Base-by-base conservation (phyloP, 2,113 vertebrate species). In the Malurus melanocephalus region DNA sequence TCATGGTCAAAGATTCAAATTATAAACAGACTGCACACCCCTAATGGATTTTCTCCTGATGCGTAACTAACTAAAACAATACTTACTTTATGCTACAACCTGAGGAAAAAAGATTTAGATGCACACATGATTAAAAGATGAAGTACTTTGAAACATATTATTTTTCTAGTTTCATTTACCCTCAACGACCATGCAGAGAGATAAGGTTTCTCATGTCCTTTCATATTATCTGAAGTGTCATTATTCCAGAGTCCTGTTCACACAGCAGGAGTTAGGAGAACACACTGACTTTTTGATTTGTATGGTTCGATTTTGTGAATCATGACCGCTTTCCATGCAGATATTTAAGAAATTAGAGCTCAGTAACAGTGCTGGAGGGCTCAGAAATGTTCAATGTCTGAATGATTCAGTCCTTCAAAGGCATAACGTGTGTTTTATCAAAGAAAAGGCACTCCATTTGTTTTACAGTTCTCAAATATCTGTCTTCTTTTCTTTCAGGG, bases 401-500 rank as follows among this genome's bases (percentile, higher is more conserved):
- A 86, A 15, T 40, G 35, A 80, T 32, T 89, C 91, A 75, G 62
- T 62, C 32, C 74, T 95, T 96, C 72, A 92, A 87, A 95, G 80
- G 46, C 94, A 32, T 67, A 93, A 60, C 2, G 8, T 69, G 13
- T 83, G 43, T 93, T 96, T 95, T 94, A 94, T 92, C 19, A 67
- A 56, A 71, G 68, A 72, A 94, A 94, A 90, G 62, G 51, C 30
- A 38, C 45, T 88, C 43, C 48, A 40, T 84, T 92, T 89, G 88
- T 43, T n/a, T 86, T 81, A 65, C 38, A 49, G 46, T 77, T 95
- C 85, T 95, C 78, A 96, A 94, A 94, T 87, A 68, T 82, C 59
- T 73, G 28, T 82, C 33, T 57, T 66, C 49, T 79, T 85, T 94
- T 83, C 53, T 96, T 96, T 96, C 96, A 99, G 99, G 99, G 91